Conservation (phyloP, 2,888 invertebrate species). For the Petrolisthes manimaculis region DNA sequence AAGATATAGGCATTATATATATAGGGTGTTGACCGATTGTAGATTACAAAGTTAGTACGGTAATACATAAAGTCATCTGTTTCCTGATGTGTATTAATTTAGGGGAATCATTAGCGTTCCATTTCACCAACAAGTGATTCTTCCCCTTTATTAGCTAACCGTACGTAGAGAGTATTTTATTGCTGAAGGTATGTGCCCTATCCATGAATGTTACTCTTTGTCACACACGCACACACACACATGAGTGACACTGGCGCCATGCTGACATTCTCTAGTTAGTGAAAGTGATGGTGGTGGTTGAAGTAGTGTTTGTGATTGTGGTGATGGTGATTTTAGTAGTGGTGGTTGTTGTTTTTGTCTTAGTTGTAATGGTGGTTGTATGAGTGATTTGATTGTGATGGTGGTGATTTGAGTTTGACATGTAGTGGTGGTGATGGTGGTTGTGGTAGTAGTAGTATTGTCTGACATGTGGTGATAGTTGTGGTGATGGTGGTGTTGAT, state of each 20-base stretch:
- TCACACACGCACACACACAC: background rate
- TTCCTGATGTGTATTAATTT: no score
- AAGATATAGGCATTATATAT: no score
- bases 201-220: no score
- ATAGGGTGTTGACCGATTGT: no score
- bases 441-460: background rate
- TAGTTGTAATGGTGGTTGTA: background rate
- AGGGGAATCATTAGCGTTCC: no score
- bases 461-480: background rate
- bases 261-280: background rate
- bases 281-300: background rate
- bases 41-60: no score
- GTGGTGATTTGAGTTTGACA: no score
- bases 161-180: no score
- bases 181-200: no score
- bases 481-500: background rate
- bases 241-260: background rate
- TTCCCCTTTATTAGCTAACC: no score
- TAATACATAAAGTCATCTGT: no score
- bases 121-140: no score
- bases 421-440: background rate
- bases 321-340: background rate
- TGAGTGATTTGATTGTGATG: background rate
- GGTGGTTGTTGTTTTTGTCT: background rate
- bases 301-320: background rate